Evolutionary conservation across 2,113 vertebrate species (phyloP), one percentile per base, ranked within the genome.

Genomic region (Muscicapa adusta): DNA sequence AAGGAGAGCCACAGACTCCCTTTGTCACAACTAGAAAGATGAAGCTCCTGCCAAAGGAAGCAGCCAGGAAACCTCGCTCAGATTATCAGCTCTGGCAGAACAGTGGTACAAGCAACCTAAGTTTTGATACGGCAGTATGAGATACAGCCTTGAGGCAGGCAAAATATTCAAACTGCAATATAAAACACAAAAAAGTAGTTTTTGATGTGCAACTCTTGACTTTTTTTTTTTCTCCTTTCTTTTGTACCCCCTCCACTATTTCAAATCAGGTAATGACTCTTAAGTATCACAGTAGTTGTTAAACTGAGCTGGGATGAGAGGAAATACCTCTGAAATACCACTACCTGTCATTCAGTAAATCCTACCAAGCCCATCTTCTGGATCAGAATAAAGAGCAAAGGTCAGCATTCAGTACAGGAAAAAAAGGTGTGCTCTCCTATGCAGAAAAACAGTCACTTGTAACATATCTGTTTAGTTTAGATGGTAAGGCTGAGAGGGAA

Each of bases 241-340:
- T 93, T 74, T 89, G 58, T 54, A 66, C 20, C 28, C 38, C 18
- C 48, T 92, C 26, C 19, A 57, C 73, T 89, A 78, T 45, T 77
- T 40, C 28, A 85, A 85, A 85, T 85, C 40, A 78, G 67, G 22
- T 88, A 88, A 88, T 60, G 66, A 63, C 18, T 81, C 56, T 67
- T 63, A 47, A 2, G 5, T 29, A 61, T 68, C 51, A 33, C 0
- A 0, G 23, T 38, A 91, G 56, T 5, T 67, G 51, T 78, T 85
- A 93, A 93, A 94, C 79, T 91, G 85, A 94, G 66, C 78, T n/a
- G 57, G 38, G 48, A 93, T 75, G 56, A 33, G 33, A 58, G 68
- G 61, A 91, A 94, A 82, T 63, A 71, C 53, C 14, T 89, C 8
- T 45, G 43, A 19, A 45, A 45, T 45, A 45, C n/a, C 42, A 65